These are phyloP conservation scores for Leptinotarsa defecta DNA, from an alignment of 1,140 invertebrate genomes.

Conservation along the genomic window DNA sequence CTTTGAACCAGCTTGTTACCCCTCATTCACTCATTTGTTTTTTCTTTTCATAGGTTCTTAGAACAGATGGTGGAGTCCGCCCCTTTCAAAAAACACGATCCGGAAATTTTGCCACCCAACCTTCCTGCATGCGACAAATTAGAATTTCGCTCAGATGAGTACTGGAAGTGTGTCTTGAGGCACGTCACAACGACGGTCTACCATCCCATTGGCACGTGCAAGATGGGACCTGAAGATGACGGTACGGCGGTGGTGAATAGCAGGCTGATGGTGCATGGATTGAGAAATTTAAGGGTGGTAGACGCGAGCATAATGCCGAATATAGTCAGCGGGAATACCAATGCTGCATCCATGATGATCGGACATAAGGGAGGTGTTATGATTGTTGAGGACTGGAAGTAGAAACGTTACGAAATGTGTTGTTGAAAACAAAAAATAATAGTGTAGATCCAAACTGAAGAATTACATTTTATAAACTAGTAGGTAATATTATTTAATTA, in stretches of 20 bases:
- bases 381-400: conserved; percentile 63
- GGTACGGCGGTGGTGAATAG: conserved; percentile 55
- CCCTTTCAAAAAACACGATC: conserved; percentile 54
- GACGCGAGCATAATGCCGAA: conserved; percentile 54
- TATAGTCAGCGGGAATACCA: conserved; percentile 71
- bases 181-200: conserved; percentile 71
- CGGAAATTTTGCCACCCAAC: conserved; percentile 63
- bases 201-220: conserved; percentile 71
- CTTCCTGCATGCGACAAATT: conserved; percentile 67
- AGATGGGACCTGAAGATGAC: conserved; percentile 58
- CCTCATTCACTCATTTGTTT: no score
- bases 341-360: conserved; percentile 74
- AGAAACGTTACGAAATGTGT: neutral
- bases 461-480: no score
- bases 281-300: conserved; percentile 53
- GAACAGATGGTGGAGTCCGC: conserved; percentile 57
- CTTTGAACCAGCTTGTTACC: no score
- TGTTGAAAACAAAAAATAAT: no score
- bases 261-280: conserved; percentile 53
- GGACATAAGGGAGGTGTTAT: conserved; percentile 74
- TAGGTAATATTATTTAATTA: no score
- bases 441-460: no score
- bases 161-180: conserved; percentile 69
- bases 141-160: conserved; percentile 66
- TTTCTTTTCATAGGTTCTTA: conserved; percentile 61